Base-by-base conservation (phyloP, 2,797 vertebrate genomes). In the Lateolabrax maculatus region DNA sequence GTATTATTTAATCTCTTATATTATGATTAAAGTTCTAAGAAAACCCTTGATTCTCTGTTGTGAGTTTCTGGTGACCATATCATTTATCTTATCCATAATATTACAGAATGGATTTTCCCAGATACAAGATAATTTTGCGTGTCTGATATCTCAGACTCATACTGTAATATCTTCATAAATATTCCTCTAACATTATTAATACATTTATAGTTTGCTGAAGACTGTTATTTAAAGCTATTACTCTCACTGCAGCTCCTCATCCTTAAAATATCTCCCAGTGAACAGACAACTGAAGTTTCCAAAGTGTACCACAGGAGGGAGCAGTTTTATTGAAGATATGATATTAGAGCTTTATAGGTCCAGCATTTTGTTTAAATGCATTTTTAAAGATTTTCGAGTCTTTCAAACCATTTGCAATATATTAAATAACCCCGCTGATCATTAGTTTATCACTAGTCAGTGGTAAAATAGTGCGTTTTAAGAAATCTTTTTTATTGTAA, bases 261-360 rank as follows among this genome's bases (percentile, higher is more conserved):
- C 39, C 13, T 9, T 21, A 27, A 31, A 55, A 41, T 29, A 41
- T 44, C 27, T 27, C 31, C 16, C 2, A n/a, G 31, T 27, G 10
- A 37, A 39, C 0, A 31, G 37, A 4, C 1, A 6, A 13, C 6
- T 80, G 72, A 39, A 60, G 8, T 78, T 76, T 7, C 34, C 9
- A 2, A 25, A 31, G 6, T 15, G 0, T 0, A 64, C 80, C 91
- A 84, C 84, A 23, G 9, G 90, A 86, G 66, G 77, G 73, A 31
- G 77, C 68, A 11, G 37, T 72, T 84, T 31, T 3, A 0, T 29
- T 46, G 21, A 34, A 1, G 1, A 67, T 1, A 23, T 10, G 1
- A 5, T n/a, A 5, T 19, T 23, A n/a, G 3, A 53, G 1, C 3
- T 51, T 7, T 9, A 29, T 13, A 4, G 10, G 4, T 16, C 8